Conservation (phyloP, 2,797 vertebrate species). For the Buphagus erythrorhynchus region DNA sequence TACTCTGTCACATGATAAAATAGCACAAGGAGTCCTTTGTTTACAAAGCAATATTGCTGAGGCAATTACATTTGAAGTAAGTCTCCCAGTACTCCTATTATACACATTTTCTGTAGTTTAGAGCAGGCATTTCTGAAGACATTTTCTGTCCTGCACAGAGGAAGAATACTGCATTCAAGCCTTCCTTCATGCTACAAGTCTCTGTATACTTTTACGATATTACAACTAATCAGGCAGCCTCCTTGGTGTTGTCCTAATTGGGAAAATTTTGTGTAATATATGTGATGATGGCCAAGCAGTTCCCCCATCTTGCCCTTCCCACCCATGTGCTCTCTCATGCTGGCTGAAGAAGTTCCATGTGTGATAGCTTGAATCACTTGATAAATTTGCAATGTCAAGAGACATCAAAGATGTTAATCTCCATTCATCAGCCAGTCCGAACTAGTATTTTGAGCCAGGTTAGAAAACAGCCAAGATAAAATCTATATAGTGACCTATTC, state of each 20-base stretch:
- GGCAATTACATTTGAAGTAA: background rate
- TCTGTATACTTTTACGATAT: background rate
- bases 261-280: background rate
- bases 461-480: background rate
- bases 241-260: background rate
- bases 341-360: background rate
- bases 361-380: background rate
- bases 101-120: background rate
- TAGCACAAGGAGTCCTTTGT: slow-evolving; percentile 11
- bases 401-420: background rate
- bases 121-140: background rate
- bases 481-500: background rate
- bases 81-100: background rate
- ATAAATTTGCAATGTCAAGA: background rate
- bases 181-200: background rate
- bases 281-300: background rate
- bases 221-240: background rate
- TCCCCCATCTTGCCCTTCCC: background rate
- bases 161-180: background rate
- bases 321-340: background rate
- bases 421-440: background rate
- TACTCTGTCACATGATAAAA: background rate
- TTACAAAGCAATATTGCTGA: background rate
- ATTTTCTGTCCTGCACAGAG: background rate
- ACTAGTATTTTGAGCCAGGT: background rate